Conservation (phyloP, 1,140 invertebrate genomes). For the Odontomachus brunneus region DNA sequence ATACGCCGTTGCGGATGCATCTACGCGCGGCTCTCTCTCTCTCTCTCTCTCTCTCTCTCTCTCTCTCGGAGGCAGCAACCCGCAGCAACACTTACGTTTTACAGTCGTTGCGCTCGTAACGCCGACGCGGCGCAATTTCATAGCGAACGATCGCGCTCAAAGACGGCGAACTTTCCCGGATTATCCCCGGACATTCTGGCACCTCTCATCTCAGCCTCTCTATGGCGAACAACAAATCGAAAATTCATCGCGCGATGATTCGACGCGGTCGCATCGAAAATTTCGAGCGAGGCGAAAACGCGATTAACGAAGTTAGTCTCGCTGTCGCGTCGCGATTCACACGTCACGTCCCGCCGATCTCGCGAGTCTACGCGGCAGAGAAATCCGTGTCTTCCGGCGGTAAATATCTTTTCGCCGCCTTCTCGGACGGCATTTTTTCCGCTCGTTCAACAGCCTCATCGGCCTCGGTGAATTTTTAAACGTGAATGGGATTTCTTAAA, state of each 20-base stretch:
- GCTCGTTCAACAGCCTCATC: slow-evolving; percentile 48
- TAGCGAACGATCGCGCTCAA: neutral
- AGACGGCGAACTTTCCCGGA: neutral
- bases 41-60: no score
- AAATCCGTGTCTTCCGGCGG: slow-evolving; percentile 15
- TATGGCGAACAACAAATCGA: neutral
- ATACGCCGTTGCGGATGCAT: slow-evolving; percentile 6
- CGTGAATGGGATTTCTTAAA: slow-evolving; percentile 57
- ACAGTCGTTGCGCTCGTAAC: neutral
- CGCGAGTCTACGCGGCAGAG: neutral
- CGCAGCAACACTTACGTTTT: slow-evolving; percentile 4
- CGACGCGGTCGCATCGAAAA: neutral
- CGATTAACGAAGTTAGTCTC: no score
- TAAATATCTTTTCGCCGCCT: slow-evolving; percentile 36
- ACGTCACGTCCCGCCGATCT: slow-evolving; percentile 13
- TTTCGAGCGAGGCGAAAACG: neutral
- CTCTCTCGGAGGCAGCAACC: neutral
- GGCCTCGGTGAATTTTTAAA: slow-evolving; percentile 56
- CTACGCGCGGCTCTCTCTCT: neutral
- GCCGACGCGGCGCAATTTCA: neutral
- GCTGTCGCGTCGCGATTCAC: neutral
- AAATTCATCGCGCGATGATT: neutral
- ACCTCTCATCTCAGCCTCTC: no score
- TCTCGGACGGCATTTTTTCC: slow-evolving; percentile 37
- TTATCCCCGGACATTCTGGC: neutral